Evolutionary conservation across 2,888 invertebrate species (phyloP).

Genomic region (Sarcophaga variegata): DNA sequence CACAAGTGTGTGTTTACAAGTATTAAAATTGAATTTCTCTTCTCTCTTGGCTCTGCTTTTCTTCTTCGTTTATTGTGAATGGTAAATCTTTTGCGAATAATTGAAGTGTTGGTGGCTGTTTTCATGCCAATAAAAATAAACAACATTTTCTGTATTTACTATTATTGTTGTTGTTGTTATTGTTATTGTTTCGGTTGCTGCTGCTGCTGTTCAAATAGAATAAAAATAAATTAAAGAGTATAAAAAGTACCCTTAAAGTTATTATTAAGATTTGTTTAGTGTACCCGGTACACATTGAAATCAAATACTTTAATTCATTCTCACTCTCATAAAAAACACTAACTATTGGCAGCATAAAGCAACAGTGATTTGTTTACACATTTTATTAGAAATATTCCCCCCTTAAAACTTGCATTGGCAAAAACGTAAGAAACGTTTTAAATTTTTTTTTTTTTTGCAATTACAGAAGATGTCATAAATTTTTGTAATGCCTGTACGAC

Average conservation of each 20-base stretch:
- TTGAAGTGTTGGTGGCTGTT: conserved; percentile 16
- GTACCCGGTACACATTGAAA: conserved; percentile 9
- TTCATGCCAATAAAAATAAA: not conserved
- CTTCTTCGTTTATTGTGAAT: not conserved
- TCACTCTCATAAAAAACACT: not conserved
- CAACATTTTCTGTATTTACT: not conserved
- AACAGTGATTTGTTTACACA: not conserved
- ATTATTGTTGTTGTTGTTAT: not conserved
- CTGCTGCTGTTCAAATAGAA: not conserved
- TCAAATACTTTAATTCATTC: conserved; percentile 15
- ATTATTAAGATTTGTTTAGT: conserved; percentile 13
- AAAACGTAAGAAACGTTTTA: too few species aligned
- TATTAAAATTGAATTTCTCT: conserved; percentile 48
- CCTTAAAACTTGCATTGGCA: not conserved
- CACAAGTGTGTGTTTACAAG: conserved; percentile 43
- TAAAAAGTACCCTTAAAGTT: conserved; percentile 29
- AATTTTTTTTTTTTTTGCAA: too few species aligned
- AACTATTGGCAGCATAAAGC: not conserved
- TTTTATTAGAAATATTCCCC: not conserved
- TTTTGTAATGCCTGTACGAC: too few species aligned
- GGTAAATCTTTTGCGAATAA: not conserved
- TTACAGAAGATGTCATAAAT: too few species aligned
- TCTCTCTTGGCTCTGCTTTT: not conserved
- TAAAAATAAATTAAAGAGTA: not conserved
- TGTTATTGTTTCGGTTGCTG: not conserved